Evolutionary conservation across 2,888 invertebrate species (phyloP), one percentile per base, ranked within the genome.

Genomic region (Tachystola acroxantha): DNA sequence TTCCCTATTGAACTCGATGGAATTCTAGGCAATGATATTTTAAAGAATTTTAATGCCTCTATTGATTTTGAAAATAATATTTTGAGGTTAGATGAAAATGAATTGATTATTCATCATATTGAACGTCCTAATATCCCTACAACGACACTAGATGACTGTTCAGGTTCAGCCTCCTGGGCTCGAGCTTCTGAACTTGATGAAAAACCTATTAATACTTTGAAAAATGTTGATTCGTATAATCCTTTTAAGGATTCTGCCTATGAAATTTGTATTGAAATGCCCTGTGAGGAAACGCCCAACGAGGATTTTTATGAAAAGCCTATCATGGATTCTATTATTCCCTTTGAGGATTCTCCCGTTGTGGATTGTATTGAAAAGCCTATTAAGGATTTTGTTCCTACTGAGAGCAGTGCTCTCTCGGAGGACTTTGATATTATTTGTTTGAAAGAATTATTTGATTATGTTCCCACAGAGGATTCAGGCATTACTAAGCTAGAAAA

Each of bases 1-100:
- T 28, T 28, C 9, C 28, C 28, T 6, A 28, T 28, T 11, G 28
- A 28, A 6, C 11, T 28, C 28, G 28, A 28, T 28, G 28, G 28
- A 10, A 28, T 28, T 12, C 9, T 28, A 12, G 28, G 28, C 5
- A 28, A 28, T 11, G 28, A 28, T 28, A 28, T 28, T 28, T 10
- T 28, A 10, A 28, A 28, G 11, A 28, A 28, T 9, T 28, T 28
- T 3, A 28, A 28, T 10, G 12, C 28, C 11, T 28, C 28, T 12
- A 3, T 28, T 28, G 28, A 28, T 28, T 28, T 28, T 10, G 28
- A 28, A 28, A 10, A 9, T 6, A 12, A 28, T 28, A 12, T 28
- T 28, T 12, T 28, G 9, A 19, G 7, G 19, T 19, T 19, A 7
- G 19, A 19, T 7, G 19, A 19, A 19, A 19, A 19, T 19, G 19